Percentiles rank a stretch among this genome's conserved stretches.
Evolutionary conservation across 2,113 vertebrate genomes (phyloP).

Genomic region (Alectura lathami): DNA sequence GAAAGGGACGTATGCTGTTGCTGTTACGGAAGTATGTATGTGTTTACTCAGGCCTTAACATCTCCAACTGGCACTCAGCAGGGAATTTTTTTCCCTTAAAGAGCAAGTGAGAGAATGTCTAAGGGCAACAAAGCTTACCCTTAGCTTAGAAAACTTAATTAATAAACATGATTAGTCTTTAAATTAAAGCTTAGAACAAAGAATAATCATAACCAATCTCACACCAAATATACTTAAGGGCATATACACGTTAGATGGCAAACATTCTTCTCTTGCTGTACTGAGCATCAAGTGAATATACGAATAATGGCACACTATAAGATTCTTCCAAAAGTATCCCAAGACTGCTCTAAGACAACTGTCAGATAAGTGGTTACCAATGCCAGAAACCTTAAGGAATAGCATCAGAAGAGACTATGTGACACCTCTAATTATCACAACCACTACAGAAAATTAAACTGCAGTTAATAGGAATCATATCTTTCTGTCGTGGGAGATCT

Average conservation of each 20-base stretch:
- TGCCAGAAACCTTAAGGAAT: background rate
- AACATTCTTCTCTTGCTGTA: background rate
- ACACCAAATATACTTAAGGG: background rate
- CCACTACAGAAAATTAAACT: background rate
- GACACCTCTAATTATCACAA: background rate
- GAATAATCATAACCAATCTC: background rate
- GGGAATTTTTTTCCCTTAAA: background rate
- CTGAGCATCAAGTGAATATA: too few species aligned
- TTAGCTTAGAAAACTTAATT: background rate
- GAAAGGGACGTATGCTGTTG: background rate
- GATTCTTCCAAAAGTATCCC: background rate
- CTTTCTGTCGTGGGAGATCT: background rate
- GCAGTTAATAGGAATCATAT: too few species aligned
- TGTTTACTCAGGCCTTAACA: conserved; percentile 1
- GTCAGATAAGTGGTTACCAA: background rate
- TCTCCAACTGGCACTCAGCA: conserved; percentile 10
- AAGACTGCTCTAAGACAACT: background rate
- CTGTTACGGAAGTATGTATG: background rate
- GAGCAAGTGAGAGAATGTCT: background rate
- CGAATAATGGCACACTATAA: background rate
- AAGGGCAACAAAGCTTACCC: background rate
- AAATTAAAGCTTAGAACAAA: too few species aligned
- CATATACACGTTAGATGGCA: background rate
- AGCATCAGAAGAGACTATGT: background rate
- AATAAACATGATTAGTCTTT: background rate